Percentiles rank a stretch among this genome's conserved stretches.
These are phyloP conservation scores for Ophioderma brevispina DNA, from an alignment of 35 echinoderm and acorn worm species.

Conservation along the genomic window DNA sequence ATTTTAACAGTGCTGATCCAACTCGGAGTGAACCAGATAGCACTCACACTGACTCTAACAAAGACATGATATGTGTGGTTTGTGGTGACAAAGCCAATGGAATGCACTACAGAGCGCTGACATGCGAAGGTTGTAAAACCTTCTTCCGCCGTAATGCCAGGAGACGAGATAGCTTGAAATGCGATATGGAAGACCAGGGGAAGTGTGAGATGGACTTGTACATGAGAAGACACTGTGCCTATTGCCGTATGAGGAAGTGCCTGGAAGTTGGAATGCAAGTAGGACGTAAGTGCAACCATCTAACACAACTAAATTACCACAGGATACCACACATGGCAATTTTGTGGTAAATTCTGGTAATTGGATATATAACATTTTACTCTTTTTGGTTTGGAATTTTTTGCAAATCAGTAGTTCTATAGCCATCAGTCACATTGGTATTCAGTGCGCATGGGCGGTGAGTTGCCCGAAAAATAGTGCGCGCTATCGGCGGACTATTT, in stretches of 20 bases:
- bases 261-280: conserved; percentile 79
- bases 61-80: conserved; percentile 61
- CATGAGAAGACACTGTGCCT: conserved; percentile 81
- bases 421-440: too few relatives aligned
- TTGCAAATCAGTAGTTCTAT: neutral
- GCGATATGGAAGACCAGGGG: conserved; percentile 68
- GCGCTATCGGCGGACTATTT: too few relatives aligned
- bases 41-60: neutral
- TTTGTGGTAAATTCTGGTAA: neutral
- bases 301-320: neutral
- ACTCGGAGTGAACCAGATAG: neutral
- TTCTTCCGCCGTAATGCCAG: conserved; percentile 81
- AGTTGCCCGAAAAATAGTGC: too few relatives aligned
- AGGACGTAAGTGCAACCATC: conserved; percentile 72
- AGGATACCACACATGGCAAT: too few relatives aligned
- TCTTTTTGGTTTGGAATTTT: neutral
- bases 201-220: conserved; percentile 89
- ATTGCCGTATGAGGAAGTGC: conserved; percentile 85
- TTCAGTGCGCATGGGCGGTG: too few relatives aligned
- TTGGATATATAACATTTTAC: neutral
- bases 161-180: conserved; percentile 62
- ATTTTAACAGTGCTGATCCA: neutral
- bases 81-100: conserved; percentile 90
- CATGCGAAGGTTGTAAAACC: conserved; percentile 90
- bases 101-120: conserved; percentile 86